Base-by-base conservation (phyloP, 2,797 vertebrate species). In the Ambastaia sidthimunki region DNA sequence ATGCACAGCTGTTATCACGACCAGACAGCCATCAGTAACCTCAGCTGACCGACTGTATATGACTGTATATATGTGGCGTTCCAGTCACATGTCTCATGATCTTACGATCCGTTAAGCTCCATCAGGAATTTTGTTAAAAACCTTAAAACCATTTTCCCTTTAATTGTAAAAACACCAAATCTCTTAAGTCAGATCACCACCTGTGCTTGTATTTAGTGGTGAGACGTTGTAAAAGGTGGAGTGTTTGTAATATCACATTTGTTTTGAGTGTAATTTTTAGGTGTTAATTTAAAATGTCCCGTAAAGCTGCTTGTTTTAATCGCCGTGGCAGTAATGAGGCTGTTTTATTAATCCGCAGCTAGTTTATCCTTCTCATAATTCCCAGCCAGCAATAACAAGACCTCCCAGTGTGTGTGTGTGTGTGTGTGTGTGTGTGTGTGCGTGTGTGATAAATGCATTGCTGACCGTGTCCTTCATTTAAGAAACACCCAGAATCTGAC, bases 291-390 rank as follows among this genome's bases (percentile, higher is more conserved):
- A 67, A 48, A 88, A 84, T 87, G 88, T 84, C 88, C 87, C 85
- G 88, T 87, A 70, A 88, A 88, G 87, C 89, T 91, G 90, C 86
- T 89, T 88, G 88, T 86, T 91, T 82, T 90, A 89, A 90, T 90
- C 89, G 85, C 84, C 83, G 84, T 71, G 81, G 80, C 23, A 73
- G 87, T 93, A 90, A 90, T 91, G 85, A 88, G 90, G 84, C 82
- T 52, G 60, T 90, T 93, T 91, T 84, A 91, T 93, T 90, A 90
- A 92, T 92, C 85, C 89, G 84, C 87, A 74, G 63, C 81, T 28
- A 66, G 60, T 80, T 85, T 89, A 88, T 76, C 83, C 82, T 90
- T 91, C 89, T 86, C 88, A 90, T 90, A 88, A 89, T 88, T 89
- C 74, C 75, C 54, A 84, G 85, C 41, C 71, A 87, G 86, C 67